Percentiles rank a stretch among this genome's conserved stretches.
Evolutionary conservation across 2,113 vertebrate genomes (phyloP).

Genomic region (Meriones unguiculatus): DNA sequence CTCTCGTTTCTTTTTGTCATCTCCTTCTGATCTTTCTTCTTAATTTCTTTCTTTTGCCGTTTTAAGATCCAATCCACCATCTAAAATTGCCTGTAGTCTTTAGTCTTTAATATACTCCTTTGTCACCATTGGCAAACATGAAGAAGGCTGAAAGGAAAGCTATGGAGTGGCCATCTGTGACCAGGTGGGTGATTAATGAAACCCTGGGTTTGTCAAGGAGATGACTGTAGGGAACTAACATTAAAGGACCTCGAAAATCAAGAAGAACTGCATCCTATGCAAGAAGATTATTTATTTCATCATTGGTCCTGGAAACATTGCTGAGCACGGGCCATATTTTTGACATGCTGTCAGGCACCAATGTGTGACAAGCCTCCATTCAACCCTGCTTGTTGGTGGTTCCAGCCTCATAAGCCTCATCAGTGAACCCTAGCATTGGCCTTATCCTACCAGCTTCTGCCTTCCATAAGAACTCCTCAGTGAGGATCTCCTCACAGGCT

Average conservation of each 20-base stretch:
- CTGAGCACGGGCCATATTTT: not conserved
- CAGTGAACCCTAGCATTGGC: not conserved
- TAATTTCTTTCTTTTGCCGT: not conserved
- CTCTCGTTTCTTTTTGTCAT: not conserved
- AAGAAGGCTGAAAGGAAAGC: not conserved
- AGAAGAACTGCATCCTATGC: not conserved
- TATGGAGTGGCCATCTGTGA: fast-evolving
- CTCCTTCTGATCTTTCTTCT: not conserved
- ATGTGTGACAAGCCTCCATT: not conserved
- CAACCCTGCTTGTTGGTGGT: not conserved
- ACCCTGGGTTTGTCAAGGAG: not conserved
- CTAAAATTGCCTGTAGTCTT: not conserved
- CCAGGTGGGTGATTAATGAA: not conserved
- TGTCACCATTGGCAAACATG: not conserved
- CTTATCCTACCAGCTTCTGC: not conserved
- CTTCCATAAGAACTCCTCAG: not conserved
- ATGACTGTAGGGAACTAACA: not conserved
- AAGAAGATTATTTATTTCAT: not conserved
- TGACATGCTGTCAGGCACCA: not conserved
- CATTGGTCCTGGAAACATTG: not conserved
- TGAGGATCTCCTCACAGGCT: not conserved
- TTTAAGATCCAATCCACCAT: not conserved
- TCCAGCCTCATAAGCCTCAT: not conserved
- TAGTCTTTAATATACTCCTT: not conserved
- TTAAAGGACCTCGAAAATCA: not conserved